Percentiles rank a stretch among this genome's conserved stretches.
These are phyloP conservation scores for Ginglymostoma cirratum DNA, from an alignment of 2,113 vertebrate genomes.

Conservation along the genomic window DNA sequence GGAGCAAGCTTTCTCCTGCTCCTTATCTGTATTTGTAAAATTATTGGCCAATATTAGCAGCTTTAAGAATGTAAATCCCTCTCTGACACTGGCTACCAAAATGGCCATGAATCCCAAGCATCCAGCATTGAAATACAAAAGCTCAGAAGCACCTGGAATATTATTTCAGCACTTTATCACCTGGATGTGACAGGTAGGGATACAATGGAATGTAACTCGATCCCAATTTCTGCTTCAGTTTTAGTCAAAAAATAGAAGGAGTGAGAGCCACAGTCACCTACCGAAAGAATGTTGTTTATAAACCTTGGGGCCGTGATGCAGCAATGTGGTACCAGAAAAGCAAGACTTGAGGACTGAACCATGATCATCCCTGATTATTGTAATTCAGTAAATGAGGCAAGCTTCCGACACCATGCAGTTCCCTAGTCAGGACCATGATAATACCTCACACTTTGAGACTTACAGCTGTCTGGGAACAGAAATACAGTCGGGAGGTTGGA, in stretches of 20 bases:
- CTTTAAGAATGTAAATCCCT: background rate
- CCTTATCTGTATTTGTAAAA: too few species aligned
- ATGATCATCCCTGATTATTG: background rate
- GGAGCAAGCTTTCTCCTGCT: too few species aligned
- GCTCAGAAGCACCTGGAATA: background rate
- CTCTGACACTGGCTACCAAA: background rate
- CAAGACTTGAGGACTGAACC: background rate
- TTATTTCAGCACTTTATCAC: background rate
- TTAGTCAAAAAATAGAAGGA: background rate
- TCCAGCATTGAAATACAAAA: background rate
- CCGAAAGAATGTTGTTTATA: background rate
- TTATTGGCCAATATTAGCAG: background rate
- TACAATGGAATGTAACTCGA: background rate
- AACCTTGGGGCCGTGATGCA: background rate
- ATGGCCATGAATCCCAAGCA: background rate
- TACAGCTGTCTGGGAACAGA: background rate
- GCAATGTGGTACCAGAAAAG: background rate
- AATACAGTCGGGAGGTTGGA: too few species aligned
- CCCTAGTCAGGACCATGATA: background rate
- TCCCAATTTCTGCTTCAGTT: background rate
- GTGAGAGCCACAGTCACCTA: background rate
- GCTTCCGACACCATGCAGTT: background rate
- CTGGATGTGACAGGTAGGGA: background rate
- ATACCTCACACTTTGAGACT: background rate
- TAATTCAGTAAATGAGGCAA: background rate